Evolutionary conservation across 2,888 invertebrate genomes (phyloP), one percentile per base, ranked within the genome.

Genomic region (Sthenelais limicola): DNA sequence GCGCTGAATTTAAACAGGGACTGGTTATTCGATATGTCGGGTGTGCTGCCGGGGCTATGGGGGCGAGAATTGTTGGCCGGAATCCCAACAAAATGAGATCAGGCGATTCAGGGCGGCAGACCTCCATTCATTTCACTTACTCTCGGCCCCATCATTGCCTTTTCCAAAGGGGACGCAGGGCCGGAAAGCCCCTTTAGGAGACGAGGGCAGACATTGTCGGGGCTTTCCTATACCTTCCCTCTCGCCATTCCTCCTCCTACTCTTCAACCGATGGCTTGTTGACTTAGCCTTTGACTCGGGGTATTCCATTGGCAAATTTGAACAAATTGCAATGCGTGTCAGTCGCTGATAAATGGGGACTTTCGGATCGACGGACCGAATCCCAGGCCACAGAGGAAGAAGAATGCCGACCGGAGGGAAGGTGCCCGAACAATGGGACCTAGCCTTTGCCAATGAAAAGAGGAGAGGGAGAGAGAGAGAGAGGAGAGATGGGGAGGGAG

Each of bases 241-340:
- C 62, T 24, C 35, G 38, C 62, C 62, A 38, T 38, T 24, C 35
- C 62, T 24, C 3, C n/a, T n/a, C n/a, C n/a, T n/a, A n/a, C n/a
- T n/a, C n/a, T n/a, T n/a, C n/a, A n/a, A n/a, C n/a, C n/a, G n/a
- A n/a, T n/a, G n/a, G 38, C 2, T 12, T 62, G 62, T 62, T 62
- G 62, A 62, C 62, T 38, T 62, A 62, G 62, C 62, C 62, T 62
- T 38, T 62, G 62, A 62, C 62, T 62, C 38, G 62, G 26, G 38
- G 62, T 62, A 62, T 62, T 62, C 62, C 62, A 62, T 62, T 43
- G 38, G 62, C 62, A 62, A 62, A 62, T 62, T 62, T 62, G 62
- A 62, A 62, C 62, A 62, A 62, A 62, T 62, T 62, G 62, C 62
- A 62, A 62, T 62, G 62, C 62, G 62, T 62, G 62, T 62, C 62